Evolutionary conservation across 2,797 vertebrate genomes (phyloP), one percentile per base, ranked within the genome.

Genomic region (Tenualosa thibaudeaui): DNA sequence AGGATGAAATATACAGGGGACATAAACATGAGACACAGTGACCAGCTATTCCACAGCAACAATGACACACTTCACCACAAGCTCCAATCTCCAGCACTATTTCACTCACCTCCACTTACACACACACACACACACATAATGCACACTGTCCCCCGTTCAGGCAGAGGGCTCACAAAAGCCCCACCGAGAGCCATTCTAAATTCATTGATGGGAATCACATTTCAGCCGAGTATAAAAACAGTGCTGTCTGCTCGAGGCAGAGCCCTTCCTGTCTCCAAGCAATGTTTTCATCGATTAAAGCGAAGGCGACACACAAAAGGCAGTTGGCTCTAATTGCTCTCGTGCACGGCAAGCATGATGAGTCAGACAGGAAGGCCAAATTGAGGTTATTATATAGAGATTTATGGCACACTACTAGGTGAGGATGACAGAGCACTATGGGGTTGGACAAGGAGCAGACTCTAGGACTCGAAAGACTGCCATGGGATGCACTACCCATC

Each of bases 181-280:
- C 71, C 71, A 43, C 15, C 17, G 71, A 78, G 71, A 46, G 71
- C 37, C 8, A 78, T 78, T 78, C 40, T 43, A 17, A 78, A 46
- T 71, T 71, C 65, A 71, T 37, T 71, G 15, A 46, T 17, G 40
- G 37, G 71, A 43, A 43, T 43, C 71, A 43, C 17, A 78, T 78
- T 78, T 40, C 71, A 78, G 5, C 1, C 7, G 7, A 46, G 19
- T 78, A 40, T 71, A 43, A 75, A 75, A 43, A 75, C 4, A 75
- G 37, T 75, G 68, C 17, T 37, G 68, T 43, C 15, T 40, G 68
- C n/a, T 85, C 15, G 5, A 17, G 84, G 31, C 13, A 9, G 85
- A 85, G 81, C 87, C 68, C 62, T 81, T 86, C 82, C 37, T 15
- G 75, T 84, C 86, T 43, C 15, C 5, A 22, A 43, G 71, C 71